phyloP scores from a whole-genome alignment of 1,140 invertebrate species.

The Oryctes rhinoceros region DNA sequence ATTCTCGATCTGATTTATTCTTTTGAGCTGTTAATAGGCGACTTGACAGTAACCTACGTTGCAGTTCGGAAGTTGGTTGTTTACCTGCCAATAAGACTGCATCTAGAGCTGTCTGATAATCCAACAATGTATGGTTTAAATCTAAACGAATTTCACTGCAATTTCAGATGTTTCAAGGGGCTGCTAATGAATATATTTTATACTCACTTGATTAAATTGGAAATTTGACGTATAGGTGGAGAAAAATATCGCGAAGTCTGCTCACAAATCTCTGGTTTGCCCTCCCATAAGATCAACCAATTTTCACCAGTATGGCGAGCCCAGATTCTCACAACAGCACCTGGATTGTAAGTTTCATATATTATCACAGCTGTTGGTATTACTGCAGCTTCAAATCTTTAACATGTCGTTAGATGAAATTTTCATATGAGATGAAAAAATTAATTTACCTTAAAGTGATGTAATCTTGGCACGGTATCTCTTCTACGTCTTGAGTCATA shows the following conservation, averaged over 20 bases:
- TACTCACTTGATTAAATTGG: slow-evolving; percentile 72
- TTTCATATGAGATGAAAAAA: slow-evolving; percentile 20
- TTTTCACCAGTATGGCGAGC: slow-evolving; percentile 65
- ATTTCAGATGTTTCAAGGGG: slow-evolving; percentile 36
- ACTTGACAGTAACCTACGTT: slow-evolving; percentile 48
- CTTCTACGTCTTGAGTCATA: slow-evolving; percentile 76
- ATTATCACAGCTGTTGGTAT: slow-evolving; percentile 80
- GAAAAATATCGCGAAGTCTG: slow-evolving; percentile 78
- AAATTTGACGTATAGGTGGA: slow-evolving; percentile 71
- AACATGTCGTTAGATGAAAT: slow-evolving; percentile 49
- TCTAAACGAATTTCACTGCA: slow-evolving; percentile 79
- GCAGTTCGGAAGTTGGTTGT: slow-evolving; percentile 48
- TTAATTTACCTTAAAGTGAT: slow-evolving; percentile 69
- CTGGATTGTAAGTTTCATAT: slow-evolving; percentile 92
- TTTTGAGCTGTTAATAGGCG: slow-evolving; percentile 42
- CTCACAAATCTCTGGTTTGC: slow-evolving; percentile 69
- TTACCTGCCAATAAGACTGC: slow-evolving; percentile 78
- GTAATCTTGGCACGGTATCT: slow-evolving; percentile 81
- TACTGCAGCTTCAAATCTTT: slow-evolving; percentile 78
- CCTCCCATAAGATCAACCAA: slow-evolving; percentile 84
- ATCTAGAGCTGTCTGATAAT: slow-evolving; percentile 91
- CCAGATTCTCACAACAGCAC: slow-evolving; percentile 84
- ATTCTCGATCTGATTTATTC: slow-evolving; percentile 1
- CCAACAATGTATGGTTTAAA: slow-evolving; percentile 80
- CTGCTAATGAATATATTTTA: neutral